Percentiles rank a stretch among this genome's conserved stretches.
Evolutionary conservation across 2,113 vertebrate species (phyloP).

Genomic region (Tretioscincus oriximinensis): DNA sequence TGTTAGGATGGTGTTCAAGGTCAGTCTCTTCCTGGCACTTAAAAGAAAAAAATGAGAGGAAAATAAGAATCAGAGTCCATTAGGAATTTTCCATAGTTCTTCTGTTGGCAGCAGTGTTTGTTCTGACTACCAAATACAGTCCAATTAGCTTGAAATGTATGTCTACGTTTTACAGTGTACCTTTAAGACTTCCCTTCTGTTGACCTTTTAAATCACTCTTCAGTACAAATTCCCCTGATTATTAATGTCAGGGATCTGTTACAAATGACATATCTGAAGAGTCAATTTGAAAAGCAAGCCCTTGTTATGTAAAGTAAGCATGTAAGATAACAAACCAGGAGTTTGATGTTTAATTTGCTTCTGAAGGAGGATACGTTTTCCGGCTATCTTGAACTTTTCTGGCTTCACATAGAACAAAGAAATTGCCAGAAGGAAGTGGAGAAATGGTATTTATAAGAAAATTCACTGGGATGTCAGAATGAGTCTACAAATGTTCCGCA

Average conservation of each 20-base stretch:
- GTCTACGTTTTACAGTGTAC: not conserved
- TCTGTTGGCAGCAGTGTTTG: not conserved
- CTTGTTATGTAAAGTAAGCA: rapidly evolving
- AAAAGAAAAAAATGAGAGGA: not conserved
- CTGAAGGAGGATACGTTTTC: not conserved
- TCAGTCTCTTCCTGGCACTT: not conserved
- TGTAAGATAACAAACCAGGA: not conserved
- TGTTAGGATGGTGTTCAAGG: not conserved
- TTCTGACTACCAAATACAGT: not conserved
- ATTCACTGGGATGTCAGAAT: not conserved
- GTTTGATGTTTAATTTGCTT: not conserved
- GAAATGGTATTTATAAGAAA: not conserved
- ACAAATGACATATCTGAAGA: not conserved
- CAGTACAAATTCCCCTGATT: not conserved
- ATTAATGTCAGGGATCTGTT: not conserved
- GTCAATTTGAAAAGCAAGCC: conserved; percentile 5
- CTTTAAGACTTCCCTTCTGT: not conserved
- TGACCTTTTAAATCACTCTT: not conserved
- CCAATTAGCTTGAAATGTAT: not conserved
- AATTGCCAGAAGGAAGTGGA: conserved; percentile 4
- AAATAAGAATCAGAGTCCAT: not conserved
- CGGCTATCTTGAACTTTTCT: not conserved
- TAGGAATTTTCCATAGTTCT: conserved; percentile 15
- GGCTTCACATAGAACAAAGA: conserved; percentile 15
- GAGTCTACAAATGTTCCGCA: not conserved